Evolutionary conservation across 2,797 vertebrate genomes (phyloP), one percentile per base, ranked within the genome.

Genomic region (Schizopygopsis malacanthus): DNA sequence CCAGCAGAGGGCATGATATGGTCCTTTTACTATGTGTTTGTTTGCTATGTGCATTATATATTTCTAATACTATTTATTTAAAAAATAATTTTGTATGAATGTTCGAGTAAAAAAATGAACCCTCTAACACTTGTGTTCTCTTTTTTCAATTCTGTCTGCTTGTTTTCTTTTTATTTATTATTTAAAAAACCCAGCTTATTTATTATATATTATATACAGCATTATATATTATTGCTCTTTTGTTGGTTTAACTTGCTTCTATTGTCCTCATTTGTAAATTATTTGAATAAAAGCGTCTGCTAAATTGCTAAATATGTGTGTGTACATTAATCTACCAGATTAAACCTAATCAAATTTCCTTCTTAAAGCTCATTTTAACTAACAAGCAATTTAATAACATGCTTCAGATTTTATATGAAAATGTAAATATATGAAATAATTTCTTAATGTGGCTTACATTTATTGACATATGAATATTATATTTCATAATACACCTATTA

Each of bases 1-100:
- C 76, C 76, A 78, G 54, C 20, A 78, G 54, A 78, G 37, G 37
- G 54, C 76, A 78, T 22, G 37, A 78, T 78, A 41, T 56, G 4
- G 33, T 33, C 33, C 33, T 33, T 33, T 0, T 33, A 33, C n/a
- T 56, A 0, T 39, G 33, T 54, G 18, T 65, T 28, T 63, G 25
- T 28, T 59, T 61, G 2, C 2, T 33, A 33, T 28, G 45, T 33
- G 25, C 10, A 22, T 41, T 22, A 22, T 22, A 70, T 22, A 41
- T 41, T 65, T 33, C 9, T 15, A 16, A 50, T 50, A 13, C 45
- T 47, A 13, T 47, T 47, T 15, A 12, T 47, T 15, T 50, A 0
- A 15, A 33, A 47, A 47, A 50, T 16, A 15, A 50, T 50, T 50
- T 50, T 50, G 13, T 16, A 15, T 50, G 4, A 15, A 15, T 16